Percentiles rank a stretch among this genome's conserved stretches.
Evolutionary conservation across 2,888 invertebrate species (phyloP).

Genomic region (Gymnosoma rotundatum): DNA sequence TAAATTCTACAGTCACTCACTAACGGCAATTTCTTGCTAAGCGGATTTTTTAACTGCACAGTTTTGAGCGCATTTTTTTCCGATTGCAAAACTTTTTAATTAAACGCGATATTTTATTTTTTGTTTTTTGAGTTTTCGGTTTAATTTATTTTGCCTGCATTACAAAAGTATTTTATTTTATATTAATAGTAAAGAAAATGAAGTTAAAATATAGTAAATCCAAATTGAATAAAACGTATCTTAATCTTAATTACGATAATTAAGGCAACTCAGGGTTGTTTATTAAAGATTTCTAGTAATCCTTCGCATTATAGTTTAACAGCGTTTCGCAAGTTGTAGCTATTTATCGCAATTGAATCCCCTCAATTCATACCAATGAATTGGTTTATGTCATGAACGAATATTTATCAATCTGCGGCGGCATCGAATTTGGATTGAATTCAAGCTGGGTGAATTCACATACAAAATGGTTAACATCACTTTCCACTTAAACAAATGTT

Average conservation of each 20-base stretch:
- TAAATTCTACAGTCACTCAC: conserved; percentile 42
- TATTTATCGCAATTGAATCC: not conserved
- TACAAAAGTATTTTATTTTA: not conserved
- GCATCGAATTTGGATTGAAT: not conserved
- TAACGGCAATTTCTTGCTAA: conserved; percentile 41
- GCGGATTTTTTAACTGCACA: conserved; percentile 71
- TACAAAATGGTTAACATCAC: too few species aligned
- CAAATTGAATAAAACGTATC: not conserved
- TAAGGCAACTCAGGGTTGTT: conserved; percentile 7
- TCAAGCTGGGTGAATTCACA: conserved; percentile 1
- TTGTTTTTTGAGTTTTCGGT: conserved; percentile 25
- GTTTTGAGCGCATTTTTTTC: conserved; percentile 71
- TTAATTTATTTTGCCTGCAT: conserved; percentile 47
- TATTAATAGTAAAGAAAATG: conserved; percentile 11
- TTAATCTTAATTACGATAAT: conserved; percentile 33
- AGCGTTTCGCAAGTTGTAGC: conserved; percentile 20
- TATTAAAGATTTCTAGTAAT: conserved; percentile 1
- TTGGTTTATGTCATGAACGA: conserved; percentile 36
- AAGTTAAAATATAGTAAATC: not conserved
- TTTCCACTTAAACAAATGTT: too few species aligned
- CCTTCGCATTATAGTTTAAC: conserved; percentile 29
- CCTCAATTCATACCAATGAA: conserved; percentile 38
- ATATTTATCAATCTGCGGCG: conserved; percentile 24
- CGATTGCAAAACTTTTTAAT: conserved; percentile 73
- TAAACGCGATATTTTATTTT: conserved; percentile 65